These are phyloP conservation scores for Oreochromis aureus DNA, from an alignment of 2,113 vertebrate genomes.

Conservation along the genomic window DNA sequence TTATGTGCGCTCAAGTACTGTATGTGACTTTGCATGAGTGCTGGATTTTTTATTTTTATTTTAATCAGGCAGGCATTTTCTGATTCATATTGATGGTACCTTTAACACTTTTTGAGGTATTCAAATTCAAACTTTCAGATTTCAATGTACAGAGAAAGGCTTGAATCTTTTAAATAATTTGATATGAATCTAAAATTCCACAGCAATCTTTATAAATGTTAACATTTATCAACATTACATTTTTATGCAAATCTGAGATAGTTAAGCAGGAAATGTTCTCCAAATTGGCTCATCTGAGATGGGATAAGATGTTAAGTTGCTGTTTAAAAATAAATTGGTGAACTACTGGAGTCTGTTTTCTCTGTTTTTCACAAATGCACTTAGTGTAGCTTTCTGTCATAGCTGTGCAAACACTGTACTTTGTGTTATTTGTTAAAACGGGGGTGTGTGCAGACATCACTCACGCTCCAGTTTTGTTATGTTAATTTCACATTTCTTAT, in stretches of 20 bases:
- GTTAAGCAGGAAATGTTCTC: background rate
- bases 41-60: background rate
- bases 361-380: background rate
- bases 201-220: background rate
- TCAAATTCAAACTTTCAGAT: background rate
- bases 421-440: background rate
- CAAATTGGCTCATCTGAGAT: background rate
- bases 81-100: background rate
- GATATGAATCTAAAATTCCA: background rate
- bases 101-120: background rate
- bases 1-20: background rate
- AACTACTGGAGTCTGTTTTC: background rate
- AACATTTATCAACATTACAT: background rate
- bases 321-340: background rate
- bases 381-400: background rate
- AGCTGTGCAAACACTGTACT: background rate
- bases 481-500: background rate
- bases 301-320: background rate
- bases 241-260: background rate
- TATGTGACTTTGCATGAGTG: background rate
- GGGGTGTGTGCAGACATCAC: background rate
- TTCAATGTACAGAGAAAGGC: background rate
- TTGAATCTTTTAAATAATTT: background rate
- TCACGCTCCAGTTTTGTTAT: background rate
- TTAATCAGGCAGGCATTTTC: background rate